A percentile compares a stretch with the other conserved stretches of the same genome.
Evolutionary conservation across 2,888 invertebrate genomes (phyloP).

Genomic region (Eilema sororculum): DNA sequence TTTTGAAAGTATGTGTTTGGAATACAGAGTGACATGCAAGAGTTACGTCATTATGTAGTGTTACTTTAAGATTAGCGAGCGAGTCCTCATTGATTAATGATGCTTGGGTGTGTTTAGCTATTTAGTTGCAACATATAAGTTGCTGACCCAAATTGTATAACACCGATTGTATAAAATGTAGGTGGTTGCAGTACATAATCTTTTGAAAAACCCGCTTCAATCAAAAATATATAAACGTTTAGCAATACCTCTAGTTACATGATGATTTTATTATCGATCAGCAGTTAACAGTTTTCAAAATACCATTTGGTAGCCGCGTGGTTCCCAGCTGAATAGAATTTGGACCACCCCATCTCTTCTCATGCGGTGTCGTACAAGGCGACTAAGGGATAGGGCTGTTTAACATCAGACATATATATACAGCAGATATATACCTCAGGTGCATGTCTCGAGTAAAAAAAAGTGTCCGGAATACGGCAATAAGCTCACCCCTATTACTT

Average conservation of each 20-base stretch:
- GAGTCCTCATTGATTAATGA: conserved; percentile 13
- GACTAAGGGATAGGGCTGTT: too few species aligned
- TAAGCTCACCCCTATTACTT: too few species aligned
- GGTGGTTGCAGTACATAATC: not conserved
- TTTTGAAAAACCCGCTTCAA: conserved; percentile 2
- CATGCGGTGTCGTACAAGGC: too few species aligned
- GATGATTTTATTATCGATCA: not conserved
- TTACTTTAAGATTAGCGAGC: conserved; percentile 10
- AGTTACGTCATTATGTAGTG: conserved; percentile 14
- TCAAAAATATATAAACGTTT: not conserved
- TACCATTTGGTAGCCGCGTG: too few species aligned
- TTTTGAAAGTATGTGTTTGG: conserved; percentile 14
- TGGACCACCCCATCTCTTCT: too few species aligned
- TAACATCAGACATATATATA: too few species aligned
- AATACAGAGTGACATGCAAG: conserved; percentile 7
- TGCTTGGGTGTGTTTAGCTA: conserved; percentile 28
- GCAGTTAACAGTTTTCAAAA: not conserved
- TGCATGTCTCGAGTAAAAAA: too few species aligned
- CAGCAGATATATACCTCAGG: too few species aligned
- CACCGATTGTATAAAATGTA: conserved; percentile 7
- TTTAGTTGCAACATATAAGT: conserved; percentile 16
- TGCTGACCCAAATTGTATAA: conserved; percentile 20
- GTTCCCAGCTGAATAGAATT: too few species aligned
- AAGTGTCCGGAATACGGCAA: too few species aligned
- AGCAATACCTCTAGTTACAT: not conserved